Evolutionary conservation across 2,797 vertebrate species (phyloP).

Genomic region (Siniperca obscura): DNA sequence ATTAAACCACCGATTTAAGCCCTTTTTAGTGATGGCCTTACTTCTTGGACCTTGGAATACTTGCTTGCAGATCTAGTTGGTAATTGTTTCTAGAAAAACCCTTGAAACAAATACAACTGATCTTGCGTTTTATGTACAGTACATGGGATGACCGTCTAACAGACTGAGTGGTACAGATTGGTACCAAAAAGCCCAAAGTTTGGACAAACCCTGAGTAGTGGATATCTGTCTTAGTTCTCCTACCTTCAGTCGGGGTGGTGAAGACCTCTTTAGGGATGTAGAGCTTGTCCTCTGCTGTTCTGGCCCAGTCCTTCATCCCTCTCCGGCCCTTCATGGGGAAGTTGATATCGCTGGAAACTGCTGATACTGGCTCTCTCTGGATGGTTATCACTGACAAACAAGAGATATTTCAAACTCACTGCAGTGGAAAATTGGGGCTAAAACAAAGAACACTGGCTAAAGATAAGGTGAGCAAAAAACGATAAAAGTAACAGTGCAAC

Average conservation of each 20-base stretch:
- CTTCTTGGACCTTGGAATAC: background rate
- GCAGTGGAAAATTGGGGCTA: background rate
- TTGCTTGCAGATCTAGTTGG: background rate
- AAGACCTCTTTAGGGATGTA: conserved; percentile 98
- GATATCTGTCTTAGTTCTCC: conserved; percentile 12
- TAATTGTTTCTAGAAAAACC: background rate
- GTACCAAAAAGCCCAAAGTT: background rate
- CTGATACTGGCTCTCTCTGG: conserved; percentile 94
- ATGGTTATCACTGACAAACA: conserved; percentile 93
- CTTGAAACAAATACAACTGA: background rate
- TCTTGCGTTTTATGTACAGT: background rate
- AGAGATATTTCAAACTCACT: conserved; percentile 30
- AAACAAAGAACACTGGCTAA: background rate
- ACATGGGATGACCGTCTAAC: background rate
- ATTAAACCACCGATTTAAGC: background rate
- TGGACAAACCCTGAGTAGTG: background rate
- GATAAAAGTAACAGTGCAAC: background rate
- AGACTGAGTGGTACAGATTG: background rate
- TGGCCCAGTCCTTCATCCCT: conserved; percentile 99
- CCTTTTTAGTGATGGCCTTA: background rate
- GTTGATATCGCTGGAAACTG: conserved; percentile 97
- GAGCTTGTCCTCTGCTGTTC: conserved; percentile 96
- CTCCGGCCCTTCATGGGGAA: conserved; percentile 97
- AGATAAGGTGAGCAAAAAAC: background rate
- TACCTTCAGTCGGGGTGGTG: conserved; percentile 90